Percentiles rank a stretch among this genome's conserved stretches.
These are phyloP conservation scores for Potorous gilbertii DNA, from an alignment of 2,797 vertebrate species.

Conservation along the genomic window DNA sequence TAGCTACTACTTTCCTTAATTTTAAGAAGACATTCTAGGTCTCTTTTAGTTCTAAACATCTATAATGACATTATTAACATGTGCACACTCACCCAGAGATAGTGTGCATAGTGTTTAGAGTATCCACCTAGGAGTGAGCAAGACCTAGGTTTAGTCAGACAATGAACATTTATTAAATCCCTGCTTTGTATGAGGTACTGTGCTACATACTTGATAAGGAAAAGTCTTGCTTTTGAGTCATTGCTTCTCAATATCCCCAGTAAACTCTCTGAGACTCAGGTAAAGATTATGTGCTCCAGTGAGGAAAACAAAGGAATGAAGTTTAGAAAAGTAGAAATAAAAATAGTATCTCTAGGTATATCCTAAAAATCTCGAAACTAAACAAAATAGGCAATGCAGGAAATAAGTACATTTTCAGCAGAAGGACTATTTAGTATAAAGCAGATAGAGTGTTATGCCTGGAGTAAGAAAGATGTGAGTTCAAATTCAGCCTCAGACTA, in stretches of 20 bases:
- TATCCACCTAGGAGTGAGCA: background rate
- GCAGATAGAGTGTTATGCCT: background rate
- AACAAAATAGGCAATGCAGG: background rate
- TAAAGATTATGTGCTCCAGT: background rate
- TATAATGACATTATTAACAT: background rate
- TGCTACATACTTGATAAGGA: background rate
- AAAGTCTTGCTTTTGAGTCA: background rate
- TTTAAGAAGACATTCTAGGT: background rate
- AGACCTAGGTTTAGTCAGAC: background rate
- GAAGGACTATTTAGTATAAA: background rate
- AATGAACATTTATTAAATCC: background rate
- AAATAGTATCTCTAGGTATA: background rate
- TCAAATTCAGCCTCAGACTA: background rate
- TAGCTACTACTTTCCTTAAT: background rate
- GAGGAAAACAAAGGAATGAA: background rate
- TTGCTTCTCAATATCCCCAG: background rate
- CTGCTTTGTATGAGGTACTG: background rate
- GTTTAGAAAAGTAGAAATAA: background rate
- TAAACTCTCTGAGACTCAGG: background rate
- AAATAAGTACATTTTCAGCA: background rate
- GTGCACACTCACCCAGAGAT: background rate
- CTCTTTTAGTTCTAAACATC: background rate
- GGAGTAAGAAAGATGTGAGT: background rate
- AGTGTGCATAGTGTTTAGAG: background rate
- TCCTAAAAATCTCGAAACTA: background rate